Base-by-base conservation (phyloP, 2,113 vertebrate species). In the Myotis lucifugus region DNA sequence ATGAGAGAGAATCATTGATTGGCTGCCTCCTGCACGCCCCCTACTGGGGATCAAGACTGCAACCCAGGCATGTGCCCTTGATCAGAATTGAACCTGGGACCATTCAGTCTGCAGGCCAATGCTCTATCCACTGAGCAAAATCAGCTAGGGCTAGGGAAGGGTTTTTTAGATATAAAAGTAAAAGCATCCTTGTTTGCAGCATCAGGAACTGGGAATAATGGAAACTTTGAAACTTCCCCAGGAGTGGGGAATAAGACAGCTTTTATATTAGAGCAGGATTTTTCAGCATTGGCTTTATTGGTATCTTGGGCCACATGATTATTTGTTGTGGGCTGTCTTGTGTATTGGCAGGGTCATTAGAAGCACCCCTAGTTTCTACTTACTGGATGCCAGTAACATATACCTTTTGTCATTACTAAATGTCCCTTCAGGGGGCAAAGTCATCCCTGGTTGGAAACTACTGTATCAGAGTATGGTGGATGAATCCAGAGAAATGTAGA, bases 131-230 rank as follows among this genome's bases (percentile, higher is more conserved):
- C 59, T 27, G 59, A 61, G 59, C 59, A 61, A 12, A 59, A 61
- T 23, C 56, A n/a, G 48, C 72, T 64, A 73, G 17, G 76, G 59
- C 25, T 27, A 61, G 18, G 59, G 46, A 91, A 82, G 27, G 40
- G 25, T 37, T 54, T 95, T 95, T 96, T 66, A 56, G 46, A 85
- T 79, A 25, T 25, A 42, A 86, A 88, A 93, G 64, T 66, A 34
- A 90, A 54, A 66, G 23, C 32, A 78, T 96, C 34, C n/a, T 52
- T 88, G 18, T 67, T 74, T 86, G 32, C 23, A 78, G 34, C 69
- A 12, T 91, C 84, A 91, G 93, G 34, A 73, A 93, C 34, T 93
- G 19, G 27, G 66, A 85, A 34, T 52, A 90, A 18, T 61, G 18
- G 91, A 93, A 89, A 82, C 61, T 91, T 34, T 88, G 77, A 13